Conservation (phyloP, 2,113 vertebrate species). For the Tautogolabrus adspersus region DNA sequence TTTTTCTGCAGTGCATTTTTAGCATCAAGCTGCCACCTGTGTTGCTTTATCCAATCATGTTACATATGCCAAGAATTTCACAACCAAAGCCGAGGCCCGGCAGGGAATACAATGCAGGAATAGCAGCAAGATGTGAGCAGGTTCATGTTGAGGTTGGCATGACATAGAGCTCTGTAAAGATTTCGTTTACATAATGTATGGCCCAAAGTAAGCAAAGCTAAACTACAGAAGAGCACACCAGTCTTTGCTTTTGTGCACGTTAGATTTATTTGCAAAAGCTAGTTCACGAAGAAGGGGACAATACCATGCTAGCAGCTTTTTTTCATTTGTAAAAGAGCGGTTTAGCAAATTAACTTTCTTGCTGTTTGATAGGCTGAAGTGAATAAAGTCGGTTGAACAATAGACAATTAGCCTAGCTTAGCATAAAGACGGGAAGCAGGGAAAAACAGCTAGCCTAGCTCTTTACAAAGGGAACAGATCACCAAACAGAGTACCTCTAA, state of each 20-base stretch:
- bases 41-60: slow-evolving; percentile 67
- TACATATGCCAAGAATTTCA: slow-evolving; percentile 69
- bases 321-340: too few relatives aligned
- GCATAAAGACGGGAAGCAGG: neutral
- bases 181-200: slow-evolving; percentile 23
- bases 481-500: too few relatives aligned
- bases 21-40: slow-evolving; percentile 61
- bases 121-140: slow-evolving; percentile 51
- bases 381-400: neutral
- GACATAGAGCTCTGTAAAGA: slow-evolving; percentile 9
- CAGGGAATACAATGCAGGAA: slow-evolving; percentile 56
- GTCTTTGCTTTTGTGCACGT: neutral
- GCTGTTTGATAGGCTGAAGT: too few relatives aligned
- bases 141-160: slow-evolving; percentile 26
- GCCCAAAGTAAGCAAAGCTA: neutral
- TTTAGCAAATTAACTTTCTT: too few relatives aligned
- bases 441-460: neutral
- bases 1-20: slow-evolving; percentile 49
- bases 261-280: neutral
- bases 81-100: slow-evolving; percentile 40
- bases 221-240: neutral
- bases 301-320: too few relatives aligned
- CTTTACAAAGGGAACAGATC: neutral
- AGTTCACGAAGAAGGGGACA: neutral
- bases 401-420: neutral